phyloP scores from a whole-genome alignment of 1,140 invertebrate genomes.

The Pachyrhynchus sulphureomaculatus region DNA sequence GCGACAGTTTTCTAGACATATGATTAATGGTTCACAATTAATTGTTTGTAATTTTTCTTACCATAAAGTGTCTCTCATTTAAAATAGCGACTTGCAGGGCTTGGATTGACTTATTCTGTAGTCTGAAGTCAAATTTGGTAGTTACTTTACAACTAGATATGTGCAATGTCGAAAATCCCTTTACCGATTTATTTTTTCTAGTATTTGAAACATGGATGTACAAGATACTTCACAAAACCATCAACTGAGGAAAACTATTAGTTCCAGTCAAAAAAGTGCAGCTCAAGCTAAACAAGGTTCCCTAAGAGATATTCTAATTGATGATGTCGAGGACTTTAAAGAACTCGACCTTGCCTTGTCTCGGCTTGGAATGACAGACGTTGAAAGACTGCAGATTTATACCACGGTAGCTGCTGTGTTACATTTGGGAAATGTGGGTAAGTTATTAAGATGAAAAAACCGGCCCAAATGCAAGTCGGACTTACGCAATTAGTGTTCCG shows the following conservation, averaged over 20 bases:
- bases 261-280: constrained; percentile 66
- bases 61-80: too few species aligned
- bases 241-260: constrained; percentile 72
- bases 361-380: constrained; percentile 73
- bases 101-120: too few species aligned
- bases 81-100: too few species aligned
- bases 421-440: constrained; percentile 84
- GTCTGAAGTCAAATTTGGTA: too few species aligned
- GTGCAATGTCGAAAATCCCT: too few species aligned
- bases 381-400: constrained; percentile 78
- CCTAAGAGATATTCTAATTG: constrained; percentile 84
- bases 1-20: too few species aligned
- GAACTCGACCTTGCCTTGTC: constrained; percentile 77
- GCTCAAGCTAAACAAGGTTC: constrained; percentile 69
- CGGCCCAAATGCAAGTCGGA: too few species aligned
- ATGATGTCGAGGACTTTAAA: constrained; percentile 87
- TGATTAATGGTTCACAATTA: too few species aligned
- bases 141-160: too few species aligned
- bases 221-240: constrained; percentile 83
- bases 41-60: too few species aligned
- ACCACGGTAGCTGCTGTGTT: constrained; percentile 86
- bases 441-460: too few species aligned
- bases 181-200: constrained; percentile 49
- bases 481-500: too few species aligned
- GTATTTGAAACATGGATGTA: constrained; percentile 88